Evolutionary conservation across 1,140 invertebrate genomes (phyloP), one percentile per base, ranked within the genome.

Genomic region (Drosophila ercepeae): DNA sequence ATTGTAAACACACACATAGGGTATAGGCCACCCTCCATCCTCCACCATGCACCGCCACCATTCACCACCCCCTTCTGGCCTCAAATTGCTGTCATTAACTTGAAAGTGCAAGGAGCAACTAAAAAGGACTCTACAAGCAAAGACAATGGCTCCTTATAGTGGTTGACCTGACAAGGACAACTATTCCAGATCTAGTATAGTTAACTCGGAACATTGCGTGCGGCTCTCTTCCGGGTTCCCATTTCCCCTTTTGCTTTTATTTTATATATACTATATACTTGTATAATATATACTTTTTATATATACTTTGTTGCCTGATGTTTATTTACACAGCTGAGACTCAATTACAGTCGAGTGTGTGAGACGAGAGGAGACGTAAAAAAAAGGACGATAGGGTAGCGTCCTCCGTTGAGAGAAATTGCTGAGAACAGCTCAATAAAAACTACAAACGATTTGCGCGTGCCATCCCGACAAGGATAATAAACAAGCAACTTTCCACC

Each of bases 371-470:
- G 8, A 16, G 11, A 8, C 9, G 19, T n/a, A n/a, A n/a, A n/a
- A n/a, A n/a, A n/a, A 65, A 34, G 44, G 27, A 16, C 36, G 36
- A 39, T 39, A 9, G 9, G 39, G 46, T 16, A n/a, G 36, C 16
- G 23, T 32, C 34, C 34, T 51, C 45, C 42, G 27, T 14, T 4
- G 42, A 67, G 64, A 63, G 57, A 73, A 73, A 73, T 67, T 46
- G 52, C 70, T 74, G 70, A 65, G 51, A 75, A 45, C 51, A 75
- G 59, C 59, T 64, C 70, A 52, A 75, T 75, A 75, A 75, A 74
- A 75, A 75, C 71, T 74, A 74, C 71, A 74, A 74, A 74, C 59
- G 51, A 74, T 74, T 74, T 75, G 53, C 71, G 69, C 68, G 69
- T 73, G 69, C 57, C 69, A 72, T 63, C 36, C 45, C 29, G 69